Percentiles rank a stretch among this genome's conserved stretches.
phyloP scores from a whole-genome alignment of 2,113 vertebrate genomes.

The Mionectes macconnelli region DNA sequence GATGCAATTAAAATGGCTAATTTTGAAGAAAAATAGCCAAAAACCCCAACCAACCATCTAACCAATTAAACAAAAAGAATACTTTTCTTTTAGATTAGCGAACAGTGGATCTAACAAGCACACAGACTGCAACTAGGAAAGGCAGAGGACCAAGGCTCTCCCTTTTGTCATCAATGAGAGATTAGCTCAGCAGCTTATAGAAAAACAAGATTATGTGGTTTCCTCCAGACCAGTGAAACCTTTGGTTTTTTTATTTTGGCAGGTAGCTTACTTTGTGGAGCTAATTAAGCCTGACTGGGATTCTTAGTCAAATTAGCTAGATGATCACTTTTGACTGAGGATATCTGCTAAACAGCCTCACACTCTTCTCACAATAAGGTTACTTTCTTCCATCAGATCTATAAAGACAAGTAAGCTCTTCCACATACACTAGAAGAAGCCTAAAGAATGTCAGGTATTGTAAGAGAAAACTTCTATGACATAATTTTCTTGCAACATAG shows the following conservation, averaged over 20 bases:
- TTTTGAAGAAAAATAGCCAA: background rate
- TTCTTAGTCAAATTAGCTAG: background rate
- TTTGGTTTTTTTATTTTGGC: background rate
- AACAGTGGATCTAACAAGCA: background rate
- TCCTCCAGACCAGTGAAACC: background rate
- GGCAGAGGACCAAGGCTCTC: accelerated
- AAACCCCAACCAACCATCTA: background rate
- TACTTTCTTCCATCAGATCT: background rate
- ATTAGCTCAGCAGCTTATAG: background rate
- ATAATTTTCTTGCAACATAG: background rate
- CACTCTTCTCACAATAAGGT: background rate
- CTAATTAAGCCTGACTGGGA: background rate
- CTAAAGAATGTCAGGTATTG: background rate
- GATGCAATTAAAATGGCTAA: background rate
- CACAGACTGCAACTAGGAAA: background rate
- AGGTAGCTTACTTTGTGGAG: background rate
- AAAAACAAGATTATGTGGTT: background rate
- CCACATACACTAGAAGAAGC: background rate
- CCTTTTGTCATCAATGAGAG: background rate
- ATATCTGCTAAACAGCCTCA: background rate
- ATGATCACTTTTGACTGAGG: background rate
- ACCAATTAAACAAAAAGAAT: background rate
- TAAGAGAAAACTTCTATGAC: background rate
- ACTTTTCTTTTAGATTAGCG: background rate
- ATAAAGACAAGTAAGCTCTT: background rate